Evolutionary conservation across 2,888 invertebrate genomes (phyloP), one percentile per base, ranked within the genome.

Genomic region (Drosophila buzzatii): DNA sequence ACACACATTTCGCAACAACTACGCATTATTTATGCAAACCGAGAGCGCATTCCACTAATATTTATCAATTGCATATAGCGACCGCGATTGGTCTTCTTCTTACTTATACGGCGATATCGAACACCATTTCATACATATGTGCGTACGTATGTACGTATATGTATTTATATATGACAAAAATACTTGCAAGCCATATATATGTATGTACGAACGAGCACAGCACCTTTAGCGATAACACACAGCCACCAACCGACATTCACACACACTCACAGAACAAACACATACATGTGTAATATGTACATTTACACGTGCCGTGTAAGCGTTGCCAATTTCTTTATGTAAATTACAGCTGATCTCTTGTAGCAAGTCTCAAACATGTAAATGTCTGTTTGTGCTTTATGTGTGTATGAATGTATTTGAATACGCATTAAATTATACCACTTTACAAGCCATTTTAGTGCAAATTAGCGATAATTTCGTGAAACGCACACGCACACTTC

Each of bases 381-480:
- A 52, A 37, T 23, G 42, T 51, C 23, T 16, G 20, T 23, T 14
- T 62, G 39, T 60, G 20, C n/a, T 14, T 16, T 39, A 16, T 7
- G 37, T 39, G 6, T 8, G 41, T 41, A 7, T 16, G 51, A 45
- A 27, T 56, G 47, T 56, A 62, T 68, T 73, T 62, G 59, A 78
- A 72, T 71, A 70, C 80, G 73, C 72, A 76, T 76, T 67, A 77
- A 80, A 77, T 76, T 74, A 74, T 71, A 70, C 61, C 70, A 72
- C 70, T 63, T 89, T 89, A 73, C 89, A 89, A 42, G 51, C 65
- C 60, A 70, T 83, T 81, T 81, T 62, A 68, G 72, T 71, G 74
- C 68, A 80, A 86, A 89, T 90, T 83, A 74, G 87, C 89, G 82
- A 70, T 72, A 77, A 86, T 89, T 82, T 82, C 76, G 67, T 70